Evolutionary conservation across 2,797 vertebrate species (phyloP), one percentile per base, ranked within the genome.

Genomic region (Sebastes minor): DNA sequence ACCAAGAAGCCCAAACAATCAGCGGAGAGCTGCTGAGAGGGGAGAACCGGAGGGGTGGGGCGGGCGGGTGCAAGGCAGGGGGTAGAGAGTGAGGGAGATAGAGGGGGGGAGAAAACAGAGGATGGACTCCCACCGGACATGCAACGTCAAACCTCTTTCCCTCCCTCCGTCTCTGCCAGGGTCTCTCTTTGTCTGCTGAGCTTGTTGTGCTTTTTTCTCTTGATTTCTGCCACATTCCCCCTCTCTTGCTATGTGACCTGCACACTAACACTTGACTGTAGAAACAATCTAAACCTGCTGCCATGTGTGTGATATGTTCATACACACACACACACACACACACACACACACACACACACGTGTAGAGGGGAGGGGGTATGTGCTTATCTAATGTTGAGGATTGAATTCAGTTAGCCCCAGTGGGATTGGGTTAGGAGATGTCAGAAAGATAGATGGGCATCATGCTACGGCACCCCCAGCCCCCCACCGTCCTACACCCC

Each of bases 401-500:
- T 96, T 96, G 94, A 96, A 96, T 96, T 94, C 92, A 94, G 95
- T 96, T 96, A 95, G 89, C 93, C 95, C 94, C 90, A 82, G 88
- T 93, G 95, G 95, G 95, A 96, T 96, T 96, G 94, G 95, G 95
- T 96, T 96, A 96, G 94, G 87, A 94, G 93, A 96, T 95, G 95
- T 96, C 95, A 96, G 92, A 96, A 96, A 96, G 95, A 96, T 95
- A 96, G 94, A 96, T 96, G 95, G 95, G 93, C 92, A 93, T 95
- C 92, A 93, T 93, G 93, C 89, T 90, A 80, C 78, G 67, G 87
- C 90, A 91, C 92, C 91, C 91, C 85, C 86, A 90, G 56, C 80
- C 66, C 74, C 46, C 71, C 76, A 20, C 38, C 71, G n/a, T 12
- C 1, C n/a, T 30, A 53, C 80, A 85, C 76, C 81, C 85, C 72